These are phyloP conservation scores for Coptodon bakossiorum DNA, from an alignment of 2,113 vertebrate species.

Conservation along the genomic window DNA sequence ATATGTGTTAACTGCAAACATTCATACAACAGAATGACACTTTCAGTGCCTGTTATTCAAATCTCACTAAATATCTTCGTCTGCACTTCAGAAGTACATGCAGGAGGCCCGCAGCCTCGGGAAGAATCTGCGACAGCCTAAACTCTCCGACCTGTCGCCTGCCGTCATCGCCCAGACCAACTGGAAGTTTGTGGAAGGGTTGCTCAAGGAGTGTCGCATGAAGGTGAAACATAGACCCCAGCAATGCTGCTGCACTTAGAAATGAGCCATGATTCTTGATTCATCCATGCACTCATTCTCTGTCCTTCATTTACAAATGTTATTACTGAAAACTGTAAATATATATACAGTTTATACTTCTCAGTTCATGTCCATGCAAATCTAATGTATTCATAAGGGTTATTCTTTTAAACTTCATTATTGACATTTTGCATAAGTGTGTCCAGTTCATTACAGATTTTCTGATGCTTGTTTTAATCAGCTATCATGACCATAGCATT, in stretches of 20 bases:
- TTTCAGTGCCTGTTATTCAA: neutral
- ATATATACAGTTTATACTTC: neutral
- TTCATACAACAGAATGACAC: neutral
- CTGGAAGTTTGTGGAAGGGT: slow-evolving; percentile 97
- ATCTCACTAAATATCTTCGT: neutral
- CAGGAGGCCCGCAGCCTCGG: slow-evolving; percentile 95
- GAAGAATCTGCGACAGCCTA: slow-evolving; percentile 92
- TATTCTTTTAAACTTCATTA: neutral
- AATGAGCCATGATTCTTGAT: neutral
- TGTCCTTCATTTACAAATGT: neutral
- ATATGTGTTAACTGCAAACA: neutral
- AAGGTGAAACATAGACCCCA: slow-evolving; percentile 72
- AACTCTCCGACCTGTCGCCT: slow-evolving; percentile 94
- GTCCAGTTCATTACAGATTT: neutral
- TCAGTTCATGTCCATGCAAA: no score
- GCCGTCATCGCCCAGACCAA: slow-evolving; percentile 99
- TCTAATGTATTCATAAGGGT: no score
- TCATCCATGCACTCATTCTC: neutral
- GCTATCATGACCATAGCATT: neutral
- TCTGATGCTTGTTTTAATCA: neutral
- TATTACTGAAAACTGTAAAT: neutral
- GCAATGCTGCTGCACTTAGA: neutral
- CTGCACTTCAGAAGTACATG: slow-evolving; percentile 86
- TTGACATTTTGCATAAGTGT: neutral
- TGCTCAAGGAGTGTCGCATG: slow-evolving; percentile 95